Conservation (phyloP, 1,140 invertebrate genomes). For the Sinella curviseta region DNA sequence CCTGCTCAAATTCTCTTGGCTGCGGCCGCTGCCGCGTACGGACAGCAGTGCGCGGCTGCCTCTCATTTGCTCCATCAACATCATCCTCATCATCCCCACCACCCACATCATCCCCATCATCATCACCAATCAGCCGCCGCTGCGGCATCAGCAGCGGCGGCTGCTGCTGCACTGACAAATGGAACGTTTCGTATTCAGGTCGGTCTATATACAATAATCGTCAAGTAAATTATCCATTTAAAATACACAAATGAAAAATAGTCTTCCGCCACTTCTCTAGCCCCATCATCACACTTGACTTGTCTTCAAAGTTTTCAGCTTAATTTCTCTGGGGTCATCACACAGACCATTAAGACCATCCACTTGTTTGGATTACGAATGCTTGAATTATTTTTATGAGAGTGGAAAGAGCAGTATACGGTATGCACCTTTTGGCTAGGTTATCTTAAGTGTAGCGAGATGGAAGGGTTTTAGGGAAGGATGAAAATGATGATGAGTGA, state of each 20-base stretch:
- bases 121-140: neutral
- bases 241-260: neutral
- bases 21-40: constrained; percentile 44
- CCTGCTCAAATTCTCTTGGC: constrained; percentile 43
- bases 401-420: neutral
- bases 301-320: neutral
- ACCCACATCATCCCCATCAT: constrained; percentile 35
- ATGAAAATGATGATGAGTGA: neutral
- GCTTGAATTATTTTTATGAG: neutral
- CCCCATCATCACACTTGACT: too few species aligned
- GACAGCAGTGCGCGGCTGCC: constrained; percentile 44
- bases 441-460: too few species aligned
- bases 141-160: neutral
- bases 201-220: neutral
- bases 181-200: constrained; percentile 20
- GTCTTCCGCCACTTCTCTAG: neutral
- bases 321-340: constrained; percentile 16
- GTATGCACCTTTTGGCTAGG: neutral
- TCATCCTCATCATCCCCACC: constrained; percentile 36
- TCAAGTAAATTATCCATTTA: neutral
- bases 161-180: neutral
- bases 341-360: neutral
- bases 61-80: constrained; percentile 34
- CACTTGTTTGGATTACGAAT: neutral
- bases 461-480: neutral